Base-by-base conservation (phyloP, 2,797 vertebrate genomes). In the Trachops cirrhosus region DNA sequence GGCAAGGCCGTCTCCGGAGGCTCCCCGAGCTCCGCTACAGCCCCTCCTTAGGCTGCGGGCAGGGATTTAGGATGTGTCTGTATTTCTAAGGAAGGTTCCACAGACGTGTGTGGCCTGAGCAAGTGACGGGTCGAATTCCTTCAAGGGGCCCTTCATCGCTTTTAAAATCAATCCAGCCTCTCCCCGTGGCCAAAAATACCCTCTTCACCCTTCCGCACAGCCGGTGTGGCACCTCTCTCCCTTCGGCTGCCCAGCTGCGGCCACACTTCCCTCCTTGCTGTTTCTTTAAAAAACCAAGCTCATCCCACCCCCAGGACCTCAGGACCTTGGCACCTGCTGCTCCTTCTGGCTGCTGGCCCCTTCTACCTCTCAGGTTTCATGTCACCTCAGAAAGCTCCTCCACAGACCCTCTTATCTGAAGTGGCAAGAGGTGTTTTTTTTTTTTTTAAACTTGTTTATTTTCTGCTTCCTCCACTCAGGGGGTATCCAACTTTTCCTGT, bases 391-490 rank as follows among this genome's bases (percentile, higher is more conserved):
- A 80, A 62, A 87, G 52, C 11, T 26, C 54, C 44, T 54, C 29
- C 19, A 9, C 57, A 73, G 39, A 24, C 21, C 19, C 4, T 64
- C 29, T 44, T 19, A 52, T 46, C 21, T 19, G 4, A 77, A 39
- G 46, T 32, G 41, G 21, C 80, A 54, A 48, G 46, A 73, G 57
- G 29, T 44, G 14, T 50, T 62, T 34, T n/a, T n/a, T 11, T 5
- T 26, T n/a, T 64, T 26, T 29, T 6, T 22, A 54, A 54, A 34
- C 5, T 83, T 62, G 37, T 54, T 86, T 62, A 34, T 46, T 52
- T 86, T 78, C 24, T 92, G 54, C 46, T 89, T 70, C 62, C 29
- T 79, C 73, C 73, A 54, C 2, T 46, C 75, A 57, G n/a, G 41
- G 73, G 12, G 24, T 59, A 48, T 54, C 46, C 86, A 48, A 48